Base-by-base conservation (phyloP, 1,140 invertebrate species). In the Pseudoatta argentina region DNA sequence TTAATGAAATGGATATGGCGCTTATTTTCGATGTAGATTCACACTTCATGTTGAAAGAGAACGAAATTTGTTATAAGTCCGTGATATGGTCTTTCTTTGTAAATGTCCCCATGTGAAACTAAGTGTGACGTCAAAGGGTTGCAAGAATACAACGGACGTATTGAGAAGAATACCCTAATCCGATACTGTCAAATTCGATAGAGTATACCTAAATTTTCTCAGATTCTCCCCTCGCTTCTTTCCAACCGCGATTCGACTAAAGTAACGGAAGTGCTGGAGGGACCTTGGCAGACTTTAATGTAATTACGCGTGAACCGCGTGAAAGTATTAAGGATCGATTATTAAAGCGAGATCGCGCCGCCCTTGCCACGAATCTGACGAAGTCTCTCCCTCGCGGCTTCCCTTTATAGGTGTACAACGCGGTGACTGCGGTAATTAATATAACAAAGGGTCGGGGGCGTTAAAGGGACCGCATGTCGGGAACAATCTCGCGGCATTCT, bases 341-440 rank as follows among this genome's bases (percentile, higher is more conserved):
- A 83, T 83, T 73, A 83, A 83, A 83, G 69, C 53, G 79, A 83
- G 69, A 83, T 73, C 69, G 67, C 10, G 39, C 24, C 7, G 10
- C 51, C 16, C 53, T 16, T 7, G 55, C 39, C 12, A 55, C 79
- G 69, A 75, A 83, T 61, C 79, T 44, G 39, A 73, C 55, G 39
- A 24, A 48, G 48, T 34, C 79, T 48, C n/a, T 2, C 18, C 18
- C 18, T 72, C 69, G 67, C 67, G 53, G 67, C 67, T 82, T 82
- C 55, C 51, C 66, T 72, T 82, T 82, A 82, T 82, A 73, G 79
- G 39, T 79, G 63, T 83, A 83, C 69, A 83, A 61, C 79, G 78
- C 82, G 64, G 78, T 71, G 85, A 86, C 85, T 81, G 76, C 61
- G 75, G 77, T 82, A 82, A 86, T 86, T 86, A 86, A 86, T 86